Evolutionary conservation across 1,140 invertebrate species (phyloP), one percentile per base, ranked within the genome.

Genomic region (Achroia grisella): DNA sequence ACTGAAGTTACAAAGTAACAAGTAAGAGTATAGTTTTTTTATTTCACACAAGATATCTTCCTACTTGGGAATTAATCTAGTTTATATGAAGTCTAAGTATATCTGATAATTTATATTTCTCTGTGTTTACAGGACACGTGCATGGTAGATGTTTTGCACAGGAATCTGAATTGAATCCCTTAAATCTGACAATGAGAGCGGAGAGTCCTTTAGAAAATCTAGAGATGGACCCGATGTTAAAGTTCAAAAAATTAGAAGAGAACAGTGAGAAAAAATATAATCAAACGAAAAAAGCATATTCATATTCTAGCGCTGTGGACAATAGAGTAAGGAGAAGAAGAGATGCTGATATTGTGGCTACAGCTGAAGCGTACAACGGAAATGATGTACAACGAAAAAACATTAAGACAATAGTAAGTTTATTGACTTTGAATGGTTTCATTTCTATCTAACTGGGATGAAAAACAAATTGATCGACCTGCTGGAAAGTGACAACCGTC

Each of bases 351-450:
- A 88, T 94, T 5, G 89, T n/a, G 14, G 14, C 95, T 10, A 89
- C 90, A 43, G 88, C 93, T 4, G 90, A 93, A 83, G 90, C 89
- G 0, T 89, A 91, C 44, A 88, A 90, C 11, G 91, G n/a, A n/a
- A n/a, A 92, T 58, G 89, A 93, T 73, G 92, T 93, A 13, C 90
- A 91, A 55, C 89, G 87, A 48, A 89, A 89, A 56, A 89, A 93
- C 64, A 88, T 94, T 44, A 92, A 95, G 1, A 91, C 91, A 44
- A 91, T 96, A 91, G 93, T 94, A 82, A 87, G 67, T 44, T 17
- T 4, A 23, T 23, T 2, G 6, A 23, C 17, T 23, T 23, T n/a
- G n/a, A n/a, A n/a, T n/a, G n/a, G n/a, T n/a, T n/a, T n/a, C n/a
- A n/a, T n/a, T n/a, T n/a, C n/a, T n/a, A n/a, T n/a, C n/a, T n/a